A percentile compares a stretch with the other conserved stretches of the same genome.
These are phyloP conservation scores for Mizuhopecten yessoensis DNA, from an alignment of 1,140 invertebrate genomes.

Conservation along the genomic window DNA sequence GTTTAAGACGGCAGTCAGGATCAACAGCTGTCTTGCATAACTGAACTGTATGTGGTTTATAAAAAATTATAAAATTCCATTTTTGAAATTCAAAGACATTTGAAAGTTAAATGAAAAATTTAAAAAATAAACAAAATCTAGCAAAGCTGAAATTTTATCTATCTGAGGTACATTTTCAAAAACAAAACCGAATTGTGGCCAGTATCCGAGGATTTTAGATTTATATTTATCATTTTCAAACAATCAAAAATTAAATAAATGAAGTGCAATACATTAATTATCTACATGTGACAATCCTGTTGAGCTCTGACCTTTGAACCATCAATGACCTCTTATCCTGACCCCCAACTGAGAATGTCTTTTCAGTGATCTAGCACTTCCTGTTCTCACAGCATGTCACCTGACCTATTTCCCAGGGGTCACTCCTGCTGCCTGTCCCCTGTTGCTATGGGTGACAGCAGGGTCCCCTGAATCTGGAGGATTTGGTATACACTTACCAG, in stretches of 20 bases:
- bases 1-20: background rate
- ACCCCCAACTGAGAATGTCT: background rate
- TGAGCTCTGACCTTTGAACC: background rate
- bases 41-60: background rate
- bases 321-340: background rate
- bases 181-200: too few species aligned
- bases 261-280: too few species aligned
- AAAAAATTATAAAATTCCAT: background rate
- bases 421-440: conserved; percentile 18
- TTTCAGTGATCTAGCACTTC: background rate
- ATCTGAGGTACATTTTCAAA: too few species aligned
- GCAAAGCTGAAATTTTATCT: too few species aligned
- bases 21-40: conserved; percentile 8
- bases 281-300: background rate
- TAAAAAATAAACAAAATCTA: background rate
- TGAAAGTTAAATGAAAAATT: background rate
- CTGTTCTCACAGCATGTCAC: conserved; percentile 37
- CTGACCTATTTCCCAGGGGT: conserved; percentile 30
- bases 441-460: conserved; percentile 31
- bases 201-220: too few species aligned
- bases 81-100: background rate
- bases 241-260: too few species aligned
- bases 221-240: too few species aligned
- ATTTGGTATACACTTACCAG: background rate
- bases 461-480: background rate